Conservation (phyloP, 1,140 invertebrate genomes). For the Phocides pigmalion region DNA sequence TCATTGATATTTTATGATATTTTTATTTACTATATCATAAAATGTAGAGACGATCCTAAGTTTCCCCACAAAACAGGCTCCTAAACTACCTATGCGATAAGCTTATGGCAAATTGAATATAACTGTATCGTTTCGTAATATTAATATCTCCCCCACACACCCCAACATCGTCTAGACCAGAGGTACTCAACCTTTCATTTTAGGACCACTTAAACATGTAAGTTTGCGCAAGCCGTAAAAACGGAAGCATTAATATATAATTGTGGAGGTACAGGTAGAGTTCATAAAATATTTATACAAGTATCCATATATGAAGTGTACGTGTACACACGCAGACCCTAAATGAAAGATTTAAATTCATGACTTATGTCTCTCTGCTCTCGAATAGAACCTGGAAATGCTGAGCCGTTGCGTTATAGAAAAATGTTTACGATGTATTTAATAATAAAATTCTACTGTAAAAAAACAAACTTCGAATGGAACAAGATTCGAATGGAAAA, state of each 20-base stretch:
- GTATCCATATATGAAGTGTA: too few relatives aligned
- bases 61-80: conserved; percentile 7
- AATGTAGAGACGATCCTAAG: conserved; percentile 1
- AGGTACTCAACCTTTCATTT: conserved; percentile 35
- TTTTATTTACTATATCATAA: background rate
- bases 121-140: conserved; percentile 66
- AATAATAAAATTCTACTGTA: too few relatives aligned
- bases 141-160: conserved; percentile 61
- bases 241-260: background rate
- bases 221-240: background rate
- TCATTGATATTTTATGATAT: too few relatives aligned
- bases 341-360: too few relatives aligned
- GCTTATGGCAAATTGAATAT: conserved; percentile 47
- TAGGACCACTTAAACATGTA: conserved; percentile 12
- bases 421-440: too few relatives aligned
- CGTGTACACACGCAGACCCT: too few relatives aligned
- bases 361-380: too few relatives aligned
- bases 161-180: conserved; percentile 65
- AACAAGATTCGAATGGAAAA: background rate
- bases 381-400: too few relatives aligned
- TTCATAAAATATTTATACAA: background rate
- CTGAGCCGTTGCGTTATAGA: too few relatives aligned
- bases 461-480: too few relatives aligned
- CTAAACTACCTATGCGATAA: conserved; percentile 22
- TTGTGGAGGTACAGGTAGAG: too few relatives aligned